These are phyloP conservation scores for Chiloscyllium plagiosum DNA, from an alignment of 2,113 vertebrate species.

Conservation along the genomic window DNA sequence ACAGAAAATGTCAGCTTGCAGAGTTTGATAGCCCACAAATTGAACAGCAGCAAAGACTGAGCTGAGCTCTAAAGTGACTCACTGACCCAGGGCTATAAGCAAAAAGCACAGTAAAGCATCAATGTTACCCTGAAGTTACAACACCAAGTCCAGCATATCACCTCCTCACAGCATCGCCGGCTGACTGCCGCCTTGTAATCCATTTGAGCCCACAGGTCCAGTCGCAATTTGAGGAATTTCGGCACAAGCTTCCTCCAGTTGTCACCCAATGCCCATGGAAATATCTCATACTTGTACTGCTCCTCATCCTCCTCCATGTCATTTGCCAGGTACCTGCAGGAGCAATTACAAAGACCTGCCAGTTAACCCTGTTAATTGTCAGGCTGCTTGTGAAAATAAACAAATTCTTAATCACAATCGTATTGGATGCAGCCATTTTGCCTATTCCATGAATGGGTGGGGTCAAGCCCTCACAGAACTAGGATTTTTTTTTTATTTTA, in stretches of 20 bases:
- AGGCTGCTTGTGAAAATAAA: background rate
- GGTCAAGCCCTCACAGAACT: too few relatives aligned
- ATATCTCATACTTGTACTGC: slow-evolving; percentile 53
- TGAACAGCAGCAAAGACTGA: background rate
- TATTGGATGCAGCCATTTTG: background rate
- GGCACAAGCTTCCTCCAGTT: slow-evolving; percentile 42
- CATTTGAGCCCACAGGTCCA: slow-evolving; percentile 50
- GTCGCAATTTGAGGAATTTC: slow-evolving; percentile 46
- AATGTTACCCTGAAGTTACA: background rate
- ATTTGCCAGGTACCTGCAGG: slow-evolving; percentile 52
- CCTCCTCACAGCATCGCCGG: slow-evolving; percentile 52
- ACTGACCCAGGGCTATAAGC: too few relatives aligned
- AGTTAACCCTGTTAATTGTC: background rate
- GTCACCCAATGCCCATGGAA: slow-evolving; percentile 50
- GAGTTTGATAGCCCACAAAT: background rate
- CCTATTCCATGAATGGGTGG: background rate
- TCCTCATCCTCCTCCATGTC: slow-evolving; percentile 59
- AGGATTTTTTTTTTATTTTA: too few relatives aligned
- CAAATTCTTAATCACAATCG: background rate
- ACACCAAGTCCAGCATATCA: slow-evolving; percentile 20
- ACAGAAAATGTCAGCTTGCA: too few relatives aligned
- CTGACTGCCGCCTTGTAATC: slow-evolving; percentile 49
- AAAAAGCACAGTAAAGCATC: background rate
- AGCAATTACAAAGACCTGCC: too few relatives aligned
- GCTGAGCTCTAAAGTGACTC: background rate